These are phyloP conservation scores for Callyntrura guangdongensis DNA, from an alignment of 2,888 invertebrate genomes.

Conservation along the genomic window DNA sequence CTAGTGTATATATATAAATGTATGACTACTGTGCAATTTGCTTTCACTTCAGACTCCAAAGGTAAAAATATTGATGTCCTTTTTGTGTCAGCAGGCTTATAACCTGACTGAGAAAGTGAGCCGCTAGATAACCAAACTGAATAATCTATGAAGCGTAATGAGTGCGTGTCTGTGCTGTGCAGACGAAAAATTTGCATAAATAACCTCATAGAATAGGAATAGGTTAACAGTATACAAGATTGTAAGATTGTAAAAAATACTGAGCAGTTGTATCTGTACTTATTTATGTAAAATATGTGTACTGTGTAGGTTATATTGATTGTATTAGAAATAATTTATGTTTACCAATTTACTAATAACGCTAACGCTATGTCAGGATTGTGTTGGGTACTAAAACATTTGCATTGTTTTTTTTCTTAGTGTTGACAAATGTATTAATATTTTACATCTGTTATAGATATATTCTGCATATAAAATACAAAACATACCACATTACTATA, in stretches of 20 bases:
- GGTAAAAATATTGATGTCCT: not conserved
- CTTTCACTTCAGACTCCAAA: slow-evolving; percentile 24
- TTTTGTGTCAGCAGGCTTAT: not conserved
- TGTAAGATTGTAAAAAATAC: no score
- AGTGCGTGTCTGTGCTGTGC: not conserved
- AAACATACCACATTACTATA: not conserved
- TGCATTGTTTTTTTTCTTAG: not conserved
- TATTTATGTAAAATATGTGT: no score
- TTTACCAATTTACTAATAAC: not conserved
- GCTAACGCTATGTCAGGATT: not conserved
- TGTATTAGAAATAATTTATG: no score
- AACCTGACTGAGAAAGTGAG: no score
- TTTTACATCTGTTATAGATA: not conserved
- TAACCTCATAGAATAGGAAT: no score
- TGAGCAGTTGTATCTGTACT: no score
- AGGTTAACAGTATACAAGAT: no score
- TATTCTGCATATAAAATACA: not conserved
- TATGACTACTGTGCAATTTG: slow-evolving; percentile 6
- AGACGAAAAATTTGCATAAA: not conserved
- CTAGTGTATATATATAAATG: not conserved
- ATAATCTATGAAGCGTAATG: not conserved
- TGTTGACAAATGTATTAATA: not conserved
- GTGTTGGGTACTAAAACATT: not conserved
- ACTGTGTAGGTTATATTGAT: no score
- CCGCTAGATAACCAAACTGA: not conserved